Conservation (phyloP, 1,140 invertebrate species). For the Drosophila repleta region DNA sequence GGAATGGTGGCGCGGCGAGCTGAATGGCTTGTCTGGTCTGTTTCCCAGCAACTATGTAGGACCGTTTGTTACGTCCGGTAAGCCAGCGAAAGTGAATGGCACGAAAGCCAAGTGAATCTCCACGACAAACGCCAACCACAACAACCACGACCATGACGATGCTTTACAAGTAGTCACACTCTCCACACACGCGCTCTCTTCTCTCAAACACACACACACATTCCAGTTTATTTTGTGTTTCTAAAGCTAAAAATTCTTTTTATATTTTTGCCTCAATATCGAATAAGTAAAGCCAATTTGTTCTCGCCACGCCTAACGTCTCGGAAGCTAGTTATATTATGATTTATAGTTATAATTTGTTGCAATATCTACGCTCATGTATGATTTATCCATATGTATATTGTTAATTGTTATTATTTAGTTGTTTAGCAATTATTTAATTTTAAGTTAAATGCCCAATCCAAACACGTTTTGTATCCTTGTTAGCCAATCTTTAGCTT, state of each 20-base stretch:
- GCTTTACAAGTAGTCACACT: conserved; percentile 34
- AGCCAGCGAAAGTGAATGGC: conserved; percentile 70
- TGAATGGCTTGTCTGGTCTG: conserved; percentile 93
- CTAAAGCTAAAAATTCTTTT: conserved; percentile 3
- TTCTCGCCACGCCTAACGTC: conserved; percentile 45
- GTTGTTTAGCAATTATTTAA: conserved; percentile 63
- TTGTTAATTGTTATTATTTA: conserved; percentile 82
- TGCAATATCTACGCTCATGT: conserved; percentile 60
- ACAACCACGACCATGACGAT: conserved; percentile 44
- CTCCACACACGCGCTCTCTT: conserved; percentile 30
- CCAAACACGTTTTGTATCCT: conserved; percentile 16
- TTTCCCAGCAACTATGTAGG: conserved; percentile 96
- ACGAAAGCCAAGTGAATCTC: conserved; percentile 70
- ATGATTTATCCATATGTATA: conserved; percentile 27
- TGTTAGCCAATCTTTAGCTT: conserved; percentile 64
- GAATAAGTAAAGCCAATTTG: conserved; percentile 68
- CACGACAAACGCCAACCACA: conserved; percentile 13
- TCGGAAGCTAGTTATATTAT: conserved; percentile 20
- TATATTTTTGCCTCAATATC: conserved; percentile 35
- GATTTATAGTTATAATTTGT: conserved; percentile 64
- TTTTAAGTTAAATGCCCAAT: conserved; percentile 55
- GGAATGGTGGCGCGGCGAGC: conserved; percentile 98
- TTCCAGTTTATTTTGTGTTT: conserved; percentile 36
- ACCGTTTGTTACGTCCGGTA: conserved; percentile 84
- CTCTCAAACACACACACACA: conserved; percentile 30